Evolutionary conservation across 2,797 vertebrate species (phyloP), one percentile per base, ranked within the genome.

Genomic region (Acrossocheilus fasciatus): DNA sequence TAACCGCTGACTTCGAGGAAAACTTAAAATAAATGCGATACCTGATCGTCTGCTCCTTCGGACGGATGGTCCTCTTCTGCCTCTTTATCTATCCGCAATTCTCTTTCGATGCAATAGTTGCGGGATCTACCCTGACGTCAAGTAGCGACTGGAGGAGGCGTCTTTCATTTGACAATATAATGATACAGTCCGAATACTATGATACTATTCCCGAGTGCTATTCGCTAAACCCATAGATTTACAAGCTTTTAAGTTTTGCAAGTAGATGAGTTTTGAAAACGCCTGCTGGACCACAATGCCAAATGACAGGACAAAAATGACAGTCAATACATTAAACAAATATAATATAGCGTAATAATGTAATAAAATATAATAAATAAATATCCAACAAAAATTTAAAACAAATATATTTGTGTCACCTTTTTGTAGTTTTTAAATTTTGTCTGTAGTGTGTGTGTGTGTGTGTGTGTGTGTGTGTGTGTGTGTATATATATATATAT

Each of bases 51-150:
- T 87, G 89, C 73, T 90, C 57, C 66, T 34, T n/a, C 17, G 74
- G 82, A 72, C 72, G 57, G 87, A 36, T 14, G 70, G 15, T 72
- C 43, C 68, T 78, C 84, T 47, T 87, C 73, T 82, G 59, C n/a
- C 39, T 47, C 70, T 66, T 85, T 59, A 47, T 74, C 68, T 26
- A 57, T 79, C 81, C 17, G 75, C 81, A 30, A 41, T 83, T 83
- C 54, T 50, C 74, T 73, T 69, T 75, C 81, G 77, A 75, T 88
- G 82, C 78, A 86, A 72, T 47, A 82, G 77, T 82, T 74, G 50
- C 74, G 50, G 82, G 82, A 86, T 88, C 84, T 85, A 74, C 83
- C 77, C 87, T 90, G 89, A 89, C 90, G 90, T 90, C 90, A 88
- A 57, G 43, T 57, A 80, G 72, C 78, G 72, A 64, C 43, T 72